Evolutionary conservation across 2,113 vertebrate species (phyloP).

Genomic region (Ariopsis seemanni): DNA sequence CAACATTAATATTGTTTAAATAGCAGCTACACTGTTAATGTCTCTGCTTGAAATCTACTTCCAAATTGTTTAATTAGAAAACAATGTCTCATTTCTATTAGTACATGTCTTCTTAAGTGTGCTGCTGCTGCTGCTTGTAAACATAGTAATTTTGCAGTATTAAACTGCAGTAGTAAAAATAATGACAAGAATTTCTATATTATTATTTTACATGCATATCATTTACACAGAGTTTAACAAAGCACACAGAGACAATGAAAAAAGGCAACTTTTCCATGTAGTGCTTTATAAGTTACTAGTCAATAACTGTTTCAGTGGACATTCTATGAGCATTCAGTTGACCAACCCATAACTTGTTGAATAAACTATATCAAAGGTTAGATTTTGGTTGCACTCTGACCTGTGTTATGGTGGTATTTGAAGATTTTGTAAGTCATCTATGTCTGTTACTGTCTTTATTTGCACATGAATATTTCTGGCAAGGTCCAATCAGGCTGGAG

Average conservation of each 20-base stretch:
- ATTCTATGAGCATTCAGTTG: not conserved
- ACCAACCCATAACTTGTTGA: not conserved
- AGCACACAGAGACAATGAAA: not conserved
- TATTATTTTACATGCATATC: not conserved
- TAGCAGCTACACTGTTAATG: not conserved
- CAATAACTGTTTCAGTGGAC: slow-evolving; percentile 2
- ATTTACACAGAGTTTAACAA: not conserved
- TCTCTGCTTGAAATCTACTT: not conserved
- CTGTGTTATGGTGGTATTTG: slow-evolving; percentile 20
- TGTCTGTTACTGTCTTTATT: slow-evolving; percentile 35
- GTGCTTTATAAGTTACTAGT: not conserved
- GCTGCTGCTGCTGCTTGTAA: not conserved
- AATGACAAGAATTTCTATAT: not conserved
- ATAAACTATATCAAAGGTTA: slow-evolving; percentile 3
- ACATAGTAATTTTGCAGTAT: not conserved
- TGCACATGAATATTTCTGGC: slow-evolving; percentile 42
- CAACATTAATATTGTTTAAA: not conserved
- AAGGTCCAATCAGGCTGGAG: slow-evolving; percentile 51
- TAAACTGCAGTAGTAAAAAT: not conserved
- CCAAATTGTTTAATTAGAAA: slow-evolving; percentile 7
- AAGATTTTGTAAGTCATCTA: slow-evolving; percentile 16
- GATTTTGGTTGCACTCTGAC: slow-evolving; percentile 1
- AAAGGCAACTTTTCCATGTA: not conserved
- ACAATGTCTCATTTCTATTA: not conserved
- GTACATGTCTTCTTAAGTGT: not conserved